phyloP scores from a whole-genome alignment of 2,888 invertebrate species.

The Blomia tropicalis region DNA sequence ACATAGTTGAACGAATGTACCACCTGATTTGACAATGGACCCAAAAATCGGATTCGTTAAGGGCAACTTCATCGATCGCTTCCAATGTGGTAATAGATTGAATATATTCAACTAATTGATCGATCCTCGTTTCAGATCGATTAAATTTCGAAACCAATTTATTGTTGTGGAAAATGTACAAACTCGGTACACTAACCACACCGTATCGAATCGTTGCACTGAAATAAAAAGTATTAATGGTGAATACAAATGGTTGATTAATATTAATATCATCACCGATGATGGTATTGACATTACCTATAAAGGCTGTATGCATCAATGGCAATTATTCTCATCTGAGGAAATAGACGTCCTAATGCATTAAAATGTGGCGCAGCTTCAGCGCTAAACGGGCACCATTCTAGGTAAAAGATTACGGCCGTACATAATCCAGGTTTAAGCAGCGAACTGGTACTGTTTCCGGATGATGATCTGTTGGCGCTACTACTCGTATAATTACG shows the following conservation, averaged over 20 bases:
- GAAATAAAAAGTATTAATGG: constrained; percentile 26
- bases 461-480: constrained; percentile 6
- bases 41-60: constrained; percentile 36
- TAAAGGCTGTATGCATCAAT: constrained; percentile 70
- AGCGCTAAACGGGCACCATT: constrained; percentile 75
- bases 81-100: constrained; percentile 48
- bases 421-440: constrained; percentile 40
- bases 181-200: constrained; percentile 70
- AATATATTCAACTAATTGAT: constrained; percentile 60
- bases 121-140: constrained; percentile 59
- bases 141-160: constrained; percentile 67
- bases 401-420: constrained; percentile 70
- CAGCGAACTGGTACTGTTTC: no score
- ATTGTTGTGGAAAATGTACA: constrained; percentile 76
- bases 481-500: no score
- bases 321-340: constrained; percentile 67
- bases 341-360: constrained; percentile 69
- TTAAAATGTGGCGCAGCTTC: constrained; percentile 77
- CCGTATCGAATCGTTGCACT: constrained; percentile 70
- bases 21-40: constrained; percentile 62
- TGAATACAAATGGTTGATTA: not conserved
- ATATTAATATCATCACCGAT: not conserved
- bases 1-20: constrained; percentile 62
- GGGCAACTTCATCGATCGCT: not conserved
- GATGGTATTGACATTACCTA: constrained; percentile 38